Evolutionary conservation across 2,113 vertebrate genomes (phyloP).

Genomic region (Ploceus nigricollis): DNA sequence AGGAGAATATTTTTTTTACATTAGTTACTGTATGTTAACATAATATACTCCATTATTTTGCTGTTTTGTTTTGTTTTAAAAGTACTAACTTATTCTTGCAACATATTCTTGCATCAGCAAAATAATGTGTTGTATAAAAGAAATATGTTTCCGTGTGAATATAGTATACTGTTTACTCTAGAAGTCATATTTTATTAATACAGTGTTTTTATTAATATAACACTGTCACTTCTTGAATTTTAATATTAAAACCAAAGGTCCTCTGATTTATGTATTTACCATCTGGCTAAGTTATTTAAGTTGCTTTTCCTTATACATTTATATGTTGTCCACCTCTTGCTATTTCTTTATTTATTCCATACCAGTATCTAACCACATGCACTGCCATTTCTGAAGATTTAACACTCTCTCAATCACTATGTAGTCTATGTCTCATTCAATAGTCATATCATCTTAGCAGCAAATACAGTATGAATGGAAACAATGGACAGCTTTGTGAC

Average conservation of each 20-base stretch:
- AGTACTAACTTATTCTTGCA: slow-evolving; percentile 60
- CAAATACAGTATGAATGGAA: slow-evolving; percentile 69
- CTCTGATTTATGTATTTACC: slow-evolving; percentile 71
- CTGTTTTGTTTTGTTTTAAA: slow-evolving; percentile 65
- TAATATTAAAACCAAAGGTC: slow-evolving; percentile 69
- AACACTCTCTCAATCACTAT: slow-evolving; percentile 73
- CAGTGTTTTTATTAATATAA: slow-evolving; percentile 72
- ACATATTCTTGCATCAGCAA: slow-evolving; percentile 59
- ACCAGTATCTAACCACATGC: slow-evolving; percentile 74
- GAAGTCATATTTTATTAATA: slow-evolving; percentile 73
- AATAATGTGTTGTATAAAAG: slow-evolving; percentile 65
- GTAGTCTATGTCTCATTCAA: slow-evolving; percentile 70
- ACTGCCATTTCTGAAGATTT: slow-evolving; percentile 67
- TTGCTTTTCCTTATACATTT: slow-evolving; percentile 75
- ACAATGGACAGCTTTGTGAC: slow-evolving; percentile 51
- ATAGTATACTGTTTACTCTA: slow-evolving; percentile 64
- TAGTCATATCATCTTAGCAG: slow-evolving; percentile 66
- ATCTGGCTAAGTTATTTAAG: slow-evolving; percentile 74
- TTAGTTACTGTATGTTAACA: slow-evolving; percentile 43
- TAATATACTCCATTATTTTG: slow-evolving; percentile 61
- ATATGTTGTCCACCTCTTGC: slow-evolving; percentile 73
- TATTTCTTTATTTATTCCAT: slow-evolving; percentile 74
- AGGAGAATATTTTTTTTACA: slow-evolving; percentile 56
- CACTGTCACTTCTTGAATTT: slow-evolving; percentile 70
- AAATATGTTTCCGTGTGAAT: slow-evolving; percentile 67